phyloP scores from a whole-genome alignment of 2,888 invertebrate genomes.

The Horisme vitalbata region DNA sequence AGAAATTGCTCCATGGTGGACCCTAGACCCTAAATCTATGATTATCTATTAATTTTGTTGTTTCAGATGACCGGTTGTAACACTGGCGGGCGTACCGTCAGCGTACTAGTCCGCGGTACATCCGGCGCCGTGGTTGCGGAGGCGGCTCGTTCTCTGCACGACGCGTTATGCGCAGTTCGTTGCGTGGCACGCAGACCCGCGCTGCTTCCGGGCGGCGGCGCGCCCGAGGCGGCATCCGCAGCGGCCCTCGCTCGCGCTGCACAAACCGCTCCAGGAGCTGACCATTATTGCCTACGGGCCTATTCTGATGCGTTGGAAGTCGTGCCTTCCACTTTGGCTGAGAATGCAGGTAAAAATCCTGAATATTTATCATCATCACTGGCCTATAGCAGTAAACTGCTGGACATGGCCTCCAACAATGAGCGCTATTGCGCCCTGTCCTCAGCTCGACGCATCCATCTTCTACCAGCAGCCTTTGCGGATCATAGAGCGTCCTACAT shows the following conservation, averaged over 20 bases:
- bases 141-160: conserved; percentile 95
- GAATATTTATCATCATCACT: too few relatives aligned
- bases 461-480: too few relatives aligned
- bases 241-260: conserved; percentile 91
- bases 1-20: too few relatives aligned
- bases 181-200: conserved; percentile 97
- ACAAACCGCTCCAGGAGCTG: conserved; percentile 93
- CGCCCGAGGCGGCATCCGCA: conserved; percentile 97
- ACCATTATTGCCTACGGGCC: conserved; percentile 97
- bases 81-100: conserved; percentile 94
- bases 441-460: too few relatives aligned
- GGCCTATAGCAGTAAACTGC: too few relatives aligned
- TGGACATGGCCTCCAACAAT: too few relatives aligned
- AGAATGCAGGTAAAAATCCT: conserved; percentile 63
- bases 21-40: too few relatives aligned
- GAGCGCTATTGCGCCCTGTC: too few relatives aligned
- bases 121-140: conserved; percentile 95
- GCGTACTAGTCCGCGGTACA: conserved; percentile 93
- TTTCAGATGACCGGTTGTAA: conserved; percentile 91
- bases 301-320: conserved; percentile 97
- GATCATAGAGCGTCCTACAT: too few relatives aligned
- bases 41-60: not conserved
- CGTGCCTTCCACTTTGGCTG: conserved; percentile 75
- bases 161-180: conserved; percentile 95
- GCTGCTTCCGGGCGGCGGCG: conserved; percentile 97